These are phyloP conservation scores for Dicranocentrus wangi DNA, from an alignment of 2,888 invertebrate genomes.

Conservation along the genomic window DNA sequence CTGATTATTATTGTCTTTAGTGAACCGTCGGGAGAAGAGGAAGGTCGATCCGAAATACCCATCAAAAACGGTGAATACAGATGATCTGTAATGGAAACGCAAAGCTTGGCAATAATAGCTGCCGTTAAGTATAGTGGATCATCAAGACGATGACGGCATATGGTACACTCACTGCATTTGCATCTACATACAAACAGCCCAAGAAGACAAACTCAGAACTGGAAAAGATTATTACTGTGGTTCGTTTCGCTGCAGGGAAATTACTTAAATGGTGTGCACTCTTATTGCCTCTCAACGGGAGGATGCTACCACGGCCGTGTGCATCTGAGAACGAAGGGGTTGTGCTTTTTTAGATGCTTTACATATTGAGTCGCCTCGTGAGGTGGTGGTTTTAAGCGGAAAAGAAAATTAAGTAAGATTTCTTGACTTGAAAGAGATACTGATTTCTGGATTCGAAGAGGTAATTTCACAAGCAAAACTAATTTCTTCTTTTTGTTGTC, in stretches of 20 bases:
- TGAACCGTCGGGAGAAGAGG: not conserved
- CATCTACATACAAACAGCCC: not conserved
- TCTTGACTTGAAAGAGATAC: slow-evolving; percentile 3
- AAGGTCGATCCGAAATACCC: slow-evolving; percentile 5
- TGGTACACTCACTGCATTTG: slow-evolving; percentile 12
- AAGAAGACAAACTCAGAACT: not conserved
- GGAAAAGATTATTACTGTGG: slow-evolving; percentile 10
- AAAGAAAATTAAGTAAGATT: not conserved
- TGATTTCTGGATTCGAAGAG: not conserved
- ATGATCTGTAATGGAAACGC: slow-evolving; percentile 26
- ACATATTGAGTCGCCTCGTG: no score
- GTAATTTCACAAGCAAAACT: slow-evolving; percentile 9
- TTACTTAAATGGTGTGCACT: slow-evolving; percentile 18
- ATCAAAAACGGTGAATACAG: slow-evolving; percentile 23
- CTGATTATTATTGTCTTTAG: slow-evolving; percentile 19
- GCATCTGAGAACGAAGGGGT: slow-evolving; percentile 16
- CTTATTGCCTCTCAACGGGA: not conserved
- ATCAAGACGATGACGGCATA: slow-evolving; percentile 1
- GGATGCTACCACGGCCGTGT: not conserved
- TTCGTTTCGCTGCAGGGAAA: slow-evolving; percentile 4
- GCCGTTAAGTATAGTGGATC: slow-evolving; percentile 5
- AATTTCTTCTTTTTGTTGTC: slow-evolving; percentile 20
- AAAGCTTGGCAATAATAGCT: not conserved
- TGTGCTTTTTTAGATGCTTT: not conserved
- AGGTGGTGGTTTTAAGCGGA: not conserved